Evolutionary conservation across 2,113 vertebrate genomes (phyloP).

Genomic region (Octodon degus): DNA sequence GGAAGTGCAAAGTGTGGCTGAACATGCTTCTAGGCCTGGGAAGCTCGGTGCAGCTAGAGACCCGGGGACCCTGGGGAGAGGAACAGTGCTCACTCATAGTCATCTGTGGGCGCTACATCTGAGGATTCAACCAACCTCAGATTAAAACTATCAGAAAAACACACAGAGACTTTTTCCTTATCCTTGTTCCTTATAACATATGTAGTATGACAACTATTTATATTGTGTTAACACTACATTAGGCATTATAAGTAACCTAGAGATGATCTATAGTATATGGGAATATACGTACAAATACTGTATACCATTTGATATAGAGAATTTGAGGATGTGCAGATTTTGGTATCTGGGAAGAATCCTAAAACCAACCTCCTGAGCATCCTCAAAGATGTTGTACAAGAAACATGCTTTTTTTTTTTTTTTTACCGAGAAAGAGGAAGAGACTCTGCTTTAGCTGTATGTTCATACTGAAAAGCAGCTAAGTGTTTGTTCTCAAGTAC

Average conservation of each 20-base stretch:
- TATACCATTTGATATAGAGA: neutral
- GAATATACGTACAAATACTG: neutral
- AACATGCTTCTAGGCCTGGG: rapidly evolving
- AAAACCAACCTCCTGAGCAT: neutral
- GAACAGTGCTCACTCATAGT: rapidly evolving
- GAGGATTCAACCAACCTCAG: neutral
- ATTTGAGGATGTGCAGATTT: no score
- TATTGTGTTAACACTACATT: rapidly evolving
- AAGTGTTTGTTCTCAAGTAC: neutral
- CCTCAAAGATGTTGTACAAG: neutral
- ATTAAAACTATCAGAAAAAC: neutral
- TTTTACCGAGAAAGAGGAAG: neutral
- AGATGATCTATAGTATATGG: neutral
- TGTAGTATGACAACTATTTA: no score
- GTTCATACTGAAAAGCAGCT: neutral
- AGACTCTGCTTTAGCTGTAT: no score
- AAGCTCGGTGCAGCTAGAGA: neutral
- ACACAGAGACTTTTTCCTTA: neutral
- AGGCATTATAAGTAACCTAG: neutral
- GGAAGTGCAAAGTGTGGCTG: neutral
- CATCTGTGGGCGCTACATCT: neutral
- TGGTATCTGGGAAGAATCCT: neutral
- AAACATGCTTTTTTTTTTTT: neutral
- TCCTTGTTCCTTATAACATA: neutral
- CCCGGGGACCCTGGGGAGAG: rapidly evolving